Percentiles rank a stretch among this genome's conserved stretches.
Conservation (phyloP, 2,113 vertebrate genomes). For the Ctenomys sociabilis region DNA sequence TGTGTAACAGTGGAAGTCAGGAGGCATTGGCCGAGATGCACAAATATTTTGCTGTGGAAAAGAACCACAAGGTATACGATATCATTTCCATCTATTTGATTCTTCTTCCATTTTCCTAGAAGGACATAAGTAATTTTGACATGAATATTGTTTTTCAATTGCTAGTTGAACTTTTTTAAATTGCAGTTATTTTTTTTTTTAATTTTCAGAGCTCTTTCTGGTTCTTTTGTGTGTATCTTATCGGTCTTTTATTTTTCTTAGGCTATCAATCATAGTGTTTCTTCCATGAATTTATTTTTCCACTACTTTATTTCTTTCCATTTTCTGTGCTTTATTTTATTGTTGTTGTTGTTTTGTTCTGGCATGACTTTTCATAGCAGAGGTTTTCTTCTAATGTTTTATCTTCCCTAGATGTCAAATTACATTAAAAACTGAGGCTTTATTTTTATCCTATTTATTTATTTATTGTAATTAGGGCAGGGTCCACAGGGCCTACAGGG, state of each 20-base stretch:
- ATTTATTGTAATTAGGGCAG: too few species aligned
- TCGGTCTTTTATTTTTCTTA: not conserved
- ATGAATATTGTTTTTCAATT: not conserved
- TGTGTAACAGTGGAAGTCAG: not conserved
- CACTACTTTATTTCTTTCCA: not conserved
- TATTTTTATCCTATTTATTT: too few species aligned
- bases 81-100: not conserved
- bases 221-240: not conserved
- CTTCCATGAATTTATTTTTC: not conserved
- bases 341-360: not conserved
- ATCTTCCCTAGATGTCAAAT: not conserved
- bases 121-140: not conserved
- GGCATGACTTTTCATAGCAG: not conserved
- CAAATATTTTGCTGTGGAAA: not conserved
- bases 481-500: too few species aligned
- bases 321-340: not conserved
- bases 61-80: not conserved
- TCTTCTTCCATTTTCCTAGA: not conserved
- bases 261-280: not conserved
- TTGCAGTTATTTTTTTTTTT: not conserved
- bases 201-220: not conserved
- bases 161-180: not conserved
- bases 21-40: not conserved
- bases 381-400: conserved; percentile 10
- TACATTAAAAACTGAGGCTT: not conserved